Base-by-base conservation (phyloP, 1,140 invertebrate species). In the Drosophila jambulina region DNA sequence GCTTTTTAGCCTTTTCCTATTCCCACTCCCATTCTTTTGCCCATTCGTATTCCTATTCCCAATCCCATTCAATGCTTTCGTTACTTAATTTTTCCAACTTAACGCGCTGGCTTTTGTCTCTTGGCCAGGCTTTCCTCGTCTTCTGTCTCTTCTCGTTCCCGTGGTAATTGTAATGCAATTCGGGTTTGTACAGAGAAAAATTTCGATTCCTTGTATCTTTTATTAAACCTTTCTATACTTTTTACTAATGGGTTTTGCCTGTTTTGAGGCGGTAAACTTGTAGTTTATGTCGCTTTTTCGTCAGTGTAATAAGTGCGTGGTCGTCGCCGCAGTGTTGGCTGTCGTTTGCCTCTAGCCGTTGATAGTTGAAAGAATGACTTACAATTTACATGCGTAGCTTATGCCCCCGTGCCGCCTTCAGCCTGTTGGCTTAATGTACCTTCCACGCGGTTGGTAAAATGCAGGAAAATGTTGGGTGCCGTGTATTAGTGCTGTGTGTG, bases 341-440 rank as follows among this genome's bases (percentile, higher is more conserved):
- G 34, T 36, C 34, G 34, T 36, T 36, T 36, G 12, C 13, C 34
- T 36, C 34, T 36, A 13, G 34, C 34, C 77, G 84, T 84, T 88
- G 85, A 88, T 88, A 88, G 85, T 82, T 88, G 86, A 84, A 88
- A 90, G 84, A 85, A 88, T 88, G 81, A 88, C 81, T 90, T 88
- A 88, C 85, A 88, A 90, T 85, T 88, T 88, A 88, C 85, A 88
- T 88, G 85, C 85, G 81, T 88, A 84, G 83, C 83, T 87, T 87
- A 88, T 80, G 84, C 84, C 83, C 77, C 83, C 72, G 80, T 88
- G 84, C 84, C 65, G 80, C 80, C 77, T 83, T 88, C 71, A 64
- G 80, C 69, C 78, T 79, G 78, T 82, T 77, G 78, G 79, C 84
- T 87, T 87, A 87, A 87, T 82, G 83, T 74, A 83, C 67, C 74